A percentile compares a stretch with the other conserved stretches of the same genome.
phyloP scores from a whole-genome alignment of 1,140 invertebrate species.

The Thaumatotibia leucotreta region DNA sequence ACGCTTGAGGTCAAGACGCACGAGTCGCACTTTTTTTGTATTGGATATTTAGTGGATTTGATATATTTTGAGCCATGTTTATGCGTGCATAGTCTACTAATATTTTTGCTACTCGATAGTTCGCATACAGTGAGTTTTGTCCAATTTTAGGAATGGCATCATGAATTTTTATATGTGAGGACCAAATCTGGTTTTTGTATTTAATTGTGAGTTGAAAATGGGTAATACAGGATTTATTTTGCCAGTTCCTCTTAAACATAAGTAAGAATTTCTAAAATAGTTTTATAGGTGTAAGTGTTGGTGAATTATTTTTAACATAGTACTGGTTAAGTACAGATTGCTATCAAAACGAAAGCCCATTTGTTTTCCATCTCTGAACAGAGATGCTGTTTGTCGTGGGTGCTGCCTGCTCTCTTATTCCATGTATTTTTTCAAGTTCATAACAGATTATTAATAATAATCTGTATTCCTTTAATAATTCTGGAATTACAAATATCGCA shows the following conservation, averaged over 20 bases:
- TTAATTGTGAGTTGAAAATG: constrained; percentile 38
- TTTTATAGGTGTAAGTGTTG: constrained; percentile 71
- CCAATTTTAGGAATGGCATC: constrained; percentile 68
- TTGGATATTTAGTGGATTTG: constrained; percentile 65
- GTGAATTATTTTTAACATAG: constrained; percentile 65
- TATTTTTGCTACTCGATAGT: constrained; percentile 71
- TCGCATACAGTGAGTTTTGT: constrained; percentile 51
- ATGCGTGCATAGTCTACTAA: constrained; percentile 61
- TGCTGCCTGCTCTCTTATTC: not conserved
- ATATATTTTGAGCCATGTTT: constrained; percentile 64
- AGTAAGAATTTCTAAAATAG: constrained; percentile 75
- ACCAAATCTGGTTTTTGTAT: constrained; percentile 63
- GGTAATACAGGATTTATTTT: constrained; percentile 73
- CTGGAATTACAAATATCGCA: not conserved
- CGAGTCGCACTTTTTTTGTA: constrained; percentile 47
- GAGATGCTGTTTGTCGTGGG: not conserved
- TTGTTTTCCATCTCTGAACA: not conserved
- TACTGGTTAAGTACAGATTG: constrained; percentile 54
- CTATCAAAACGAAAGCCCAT: constrained; percentile 41
- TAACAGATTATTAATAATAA: not conserved
- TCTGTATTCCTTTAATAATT: not conserved
- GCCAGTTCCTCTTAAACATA: constrained; percentile 75
- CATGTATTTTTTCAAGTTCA: not conserved
- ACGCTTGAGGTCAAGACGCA: constrained; percentile 45
- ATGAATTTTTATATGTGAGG: constrained; percentile 66